phyloP scores from a whole-genome alignment of 1,140 invertebrate species.

The Lethocerus indicus region DNA sequence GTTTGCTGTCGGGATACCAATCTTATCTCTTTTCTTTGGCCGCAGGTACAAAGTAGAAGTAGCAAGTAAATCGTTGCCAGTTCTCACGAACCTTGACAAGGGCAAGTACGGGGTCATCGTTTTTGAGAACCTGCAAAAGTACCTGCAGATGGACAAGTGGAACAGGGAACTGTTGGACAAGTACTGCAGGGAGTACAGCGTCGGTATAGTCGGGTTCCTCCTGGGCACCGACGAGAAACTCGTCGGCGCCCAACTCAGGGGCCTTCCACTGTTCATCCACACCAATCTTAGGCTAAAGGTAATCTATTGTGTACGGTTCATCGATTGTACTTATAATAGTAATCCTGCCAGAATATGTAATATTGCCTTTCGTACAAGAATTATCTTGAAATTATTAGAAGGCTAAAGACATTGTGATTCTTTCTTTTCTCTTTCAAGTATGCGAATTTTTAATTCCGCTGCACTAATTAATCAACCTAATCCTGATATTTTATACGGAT shows the following conservation, averaged over 20 bases:
- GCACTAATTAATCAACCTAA: too few relatives aligned
- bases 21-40: too few relatives aligned
- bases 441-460: too few relatives aligned
- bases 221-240: conserved; percentile 73
- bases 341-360: too few relatives aligned
- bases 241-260: conserved; percentile 67
- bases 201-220: conserved; percentile 91
- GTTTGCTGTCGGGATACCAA: too few relatives aligned
- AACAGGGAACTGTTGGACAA: conserved; percentile 91
- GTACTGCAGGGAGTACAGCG: conserved; percentile 88
- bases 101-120: conserved; percentile 89
- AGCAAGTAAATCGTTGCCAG: conserved; percentile 79
- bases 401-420: too few relatives aligned
- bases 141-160: conserved; percentile 93
- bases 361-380: too few relatives aligned
- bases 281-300: conserved; percentile 77
- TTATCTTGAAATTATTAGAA: too few relatives aligned
- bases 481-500: too few relatives aligned
- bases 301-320: too few relatives aligned
- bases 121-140: conserved; percentile 92
- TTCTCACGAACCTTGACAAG: conserved; percentile 83
- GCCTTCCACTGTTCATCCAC: conserved; percentile 83
- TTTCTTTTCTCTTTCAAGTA: too few relatives aligned
- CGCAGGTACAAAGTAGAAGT: conserved; percentile 89
- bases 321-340: too few relatives aligned